Evolutionary conservation across 2,888 invertebrate species (phyloP).

Genomic region (Macrophya alboannulata): DNA sequence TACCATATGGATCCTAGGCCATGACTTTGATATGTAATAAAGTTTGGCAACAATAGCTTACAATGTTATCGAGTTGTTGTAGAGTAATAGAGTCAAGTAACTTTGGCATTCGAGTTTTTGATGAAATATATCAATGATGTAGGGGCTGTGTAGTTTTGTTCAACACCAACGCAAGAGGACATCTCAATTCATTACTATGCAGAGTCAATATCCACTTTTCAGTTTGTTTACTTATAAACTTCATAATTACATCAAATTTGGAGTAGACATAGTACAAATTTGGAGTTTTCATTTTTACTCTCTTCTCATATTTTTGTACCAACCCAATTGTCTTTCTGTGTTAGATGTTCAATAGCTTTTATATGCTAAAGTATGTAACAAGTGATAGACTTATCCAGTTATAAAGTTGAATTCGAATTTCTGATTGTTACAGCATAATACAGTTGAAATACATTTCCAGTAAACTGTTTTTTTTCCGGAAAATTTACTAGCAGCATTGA

Average conservation of each 20-base stretch:
- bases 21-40: not conserved
- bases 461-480: not conserved
- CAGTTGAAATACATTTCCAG: not conserved
- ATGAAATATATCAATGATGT: not conserved
- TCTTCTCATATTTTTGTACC: slow-evolving; percentile 16
- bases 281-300: slow-evolving; percentile 2
- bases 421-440: not conserved
- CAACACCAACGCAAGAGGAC: not conserved
- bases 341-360: not conserved
- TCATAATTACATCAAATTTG: slow-evolving; percentile 8
- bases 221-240: not conserved
- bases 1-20: not conserved
- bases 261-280: slow-evolving; percentile 3
- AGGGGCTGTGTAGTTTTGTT: not conserved
- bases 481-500: not conserved
- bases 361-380: not conserved
- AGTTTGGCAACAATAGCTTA: not conserved
- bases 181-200: not conserved
- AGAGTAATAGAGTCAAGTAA: not conserved
- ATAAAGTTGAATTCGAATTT: not conserved
- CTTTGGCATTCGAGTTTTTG: not conserved
- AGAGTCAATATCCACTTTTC: not conserved
- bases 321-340: not conserved
- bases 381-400: not conserved
- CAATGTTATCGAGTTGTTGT: not conserved